phyloP scores from a whole-genome alignment of 1,140 invertebrate species.

The Hycleus phaleratus region DNA sequence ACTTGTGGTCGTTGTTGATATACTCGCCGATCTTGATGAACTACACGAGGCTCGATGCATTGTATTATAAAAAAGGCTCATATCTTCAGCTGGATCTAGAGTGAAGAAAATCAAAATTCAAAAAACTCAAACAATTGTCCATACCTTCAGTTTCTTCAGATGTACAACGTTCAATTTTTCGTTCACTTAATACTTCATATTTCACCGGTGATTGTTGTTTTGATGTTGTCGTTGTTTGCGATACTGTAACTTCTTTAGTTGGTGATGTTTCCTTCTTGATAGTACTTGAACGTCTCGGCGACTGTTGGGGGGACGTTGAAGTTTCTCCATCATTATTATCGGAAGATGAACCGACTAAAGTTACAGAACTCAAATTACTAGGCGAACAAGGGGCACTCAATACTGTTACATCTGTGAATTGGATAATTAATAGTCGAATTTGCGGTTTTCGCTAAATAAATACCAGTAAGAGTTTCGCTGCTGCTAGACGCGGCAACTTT shows the following conservation, averaged over 20 bases:
- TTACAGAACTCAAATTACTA: constrained; percentile 62
- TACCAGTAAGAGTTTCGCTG: constrained; percentile 67
- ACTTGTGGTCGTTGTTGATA: constrained; percentile 28
- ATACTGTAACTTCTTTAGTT: constrained; percentile 3
- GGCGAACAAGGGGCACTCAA: constrained; percentile 59
- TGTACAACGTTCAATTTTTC: constrained; percentile 24
- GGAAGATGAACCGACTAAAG: constrained; percentile 52
- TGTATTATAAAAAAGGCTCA: constrained; percentile 25
- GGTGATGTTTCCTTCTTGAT: constrained; percentile 12
- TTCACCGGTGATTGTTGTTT: constrained; percentile 12
- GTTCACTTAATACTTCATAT: constrained; percentile 8
- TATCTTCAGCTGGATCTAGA: constrained; percentile 25
- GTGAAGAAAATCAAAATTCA: too few relatives aligned
- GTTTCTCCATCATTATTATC: constrained; percentile 38
- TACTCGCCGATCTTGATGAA: constrained; percentile 34
- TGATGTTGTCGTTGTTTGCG: constrained; percentile 1
- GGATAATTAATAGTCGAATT: background rate
- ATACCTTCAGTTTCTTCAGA: constrained; percentile 39
- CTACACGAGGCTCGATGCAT: constrained; percentile 30
- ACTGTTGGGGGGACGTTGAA: constrained; percentile 15
- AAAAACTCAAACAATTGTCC: background rate
- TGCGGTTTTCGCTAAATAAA: background rate
- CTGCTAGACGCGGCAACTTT: constrained; percentile 64
- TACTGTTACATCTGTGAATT: constrained; percentile 31
- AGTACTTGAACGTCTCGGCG: constrained; percentile 1